Conservation (phyloP, 2,888 invertebrate species). For the Harpalus rufipes region DNA sequence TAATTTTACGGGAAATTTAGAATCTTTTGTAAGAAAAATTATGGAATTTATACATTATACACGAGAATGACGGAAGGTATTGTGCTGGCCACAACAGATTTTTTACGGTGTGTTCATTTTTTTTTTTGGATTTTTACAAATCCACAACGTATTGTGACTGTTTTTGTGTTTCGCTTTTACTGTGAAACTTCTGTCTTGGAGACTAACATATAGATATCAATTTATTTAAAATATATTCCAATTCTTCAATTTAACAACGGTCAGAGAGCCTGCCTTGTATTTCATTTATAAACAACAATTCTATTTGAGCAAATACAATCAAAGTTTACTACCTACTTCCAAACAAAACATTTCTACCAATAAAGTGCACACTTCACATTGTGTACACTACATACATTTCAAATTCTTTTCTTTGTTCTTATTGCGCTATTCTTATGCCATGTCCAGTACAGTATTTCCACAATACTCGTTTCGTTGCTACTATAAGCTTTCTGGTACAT, state of each 20-base stretch:
- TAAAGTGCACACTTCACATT: neutral
- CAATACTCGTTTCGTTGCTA: too few relatives aligned
- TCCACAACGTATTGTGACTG: too few relatives aligned
- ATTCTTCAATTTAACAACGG: neutral
- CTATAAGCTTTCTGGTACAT: neutral
- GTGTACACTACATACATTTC: neutral
- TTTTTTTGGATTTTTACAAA: too few relatives aligned
- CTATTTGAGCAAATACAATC: neutral
- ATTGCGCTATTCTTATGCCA: neutral
- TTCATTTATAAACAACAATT: neutral
- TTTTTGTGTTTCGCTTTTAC: too few relatives aligned
- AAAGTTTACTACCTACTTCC: neutral
- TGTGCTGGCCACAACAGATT: too few relatives aligned
- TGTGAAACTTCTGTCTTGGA: too few relatives aligned
- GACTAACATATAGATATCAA: too few relatives aligned
- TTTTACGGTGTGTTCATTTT: too few relatives aligned
- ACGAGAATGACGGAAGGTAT: too few relatives aligned
- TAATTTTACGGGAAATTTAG: too few relatives aligned
- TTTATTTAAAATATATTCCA: neutral
- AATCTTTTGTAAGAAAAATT: too few relatives aligned
- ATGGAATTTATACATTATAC: too few relatives aligned
- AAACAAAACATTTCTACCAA: neutral
- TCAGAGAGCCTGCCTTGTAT: neutral
- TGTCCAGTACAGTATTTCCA: neutral
- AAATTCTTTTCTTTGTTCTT: neutral